These are phyloP conservation scores for Rhaphigaster nebulosa DNA, from an alignment of 2,888 invertebrate species.

Conservation along the genomic window DNA sequence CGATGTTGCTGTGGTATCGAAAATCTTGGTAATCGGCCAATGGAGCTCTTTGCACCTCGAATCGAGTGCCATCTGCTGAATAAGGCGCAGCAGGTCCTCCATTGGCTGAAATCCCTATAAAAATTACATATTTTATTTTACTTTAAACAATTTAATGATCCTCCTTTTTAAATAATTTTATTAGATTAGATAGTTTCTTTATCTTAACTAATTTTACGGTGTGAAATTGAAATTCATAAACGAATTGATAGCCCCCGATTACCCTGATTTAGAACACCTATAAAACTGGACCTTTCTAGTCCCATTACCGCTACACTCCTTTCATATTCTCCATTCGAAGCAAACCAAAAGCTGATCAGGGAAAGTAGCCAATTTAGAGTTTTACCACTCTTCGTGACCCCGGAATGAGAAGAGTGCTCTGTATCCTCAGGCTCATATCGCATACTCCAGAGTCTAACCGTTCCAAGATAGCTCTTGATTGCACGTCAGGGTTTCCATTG, in stretches of 20 bases:
- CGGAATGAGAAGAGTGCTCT: neutral
- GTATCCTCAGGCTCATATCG: neutral
- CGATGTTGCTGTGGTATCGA: no score
- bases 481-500: neutral
- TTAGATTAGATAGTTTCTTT: no score
- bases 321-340: neutral
- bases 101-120: no score
- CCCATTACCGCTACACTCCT: neutral
- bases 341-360: constrained; percentile 22
- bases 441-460: neutral
- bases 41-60: no score
- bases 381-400: neutral
- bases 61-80: no score
- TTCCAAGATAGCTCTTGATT: constrained; percentile 9
- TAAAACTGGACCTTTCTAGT: neutral
- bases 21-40: no score
- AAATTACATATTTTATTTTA: no score
- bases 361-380: constrained; percentile 7
- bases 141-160: no score
- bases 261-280: neutral
- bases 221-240: no score
- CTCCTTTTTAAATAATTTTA: no score
- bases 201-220: no score
- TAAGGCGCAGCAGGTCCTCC: no score
- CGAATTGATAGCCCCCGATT: neutral